Percentiles rank a stretch among this genome's conserved stretches.
Conservation (phyloP, 2,113 vertebrate genomes). For the Triplophysa siluroides region DNA sequence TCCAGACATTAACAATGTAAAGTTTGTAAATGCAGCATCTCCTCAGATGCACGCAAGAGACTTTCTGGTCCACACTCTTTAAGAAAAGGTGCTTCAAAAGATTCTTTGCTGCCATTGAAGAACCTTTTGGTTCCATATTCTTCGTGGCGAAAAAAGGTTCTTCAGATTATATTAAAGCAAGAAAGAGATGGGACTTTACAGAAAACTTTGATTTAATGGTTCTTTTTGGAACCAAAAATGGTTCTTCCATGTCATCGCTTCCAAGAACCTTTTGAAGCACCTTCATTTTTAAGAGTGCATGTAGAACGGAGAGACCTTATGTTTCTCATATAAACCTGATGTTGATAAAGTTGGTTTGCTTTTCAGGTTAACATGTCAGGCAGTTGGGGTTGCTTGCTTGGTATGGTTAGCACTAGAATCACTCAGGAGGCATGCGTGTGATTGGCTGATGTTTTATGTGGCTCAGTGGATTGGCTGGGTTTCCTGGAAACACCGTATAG, state of each 20-base stretch:
- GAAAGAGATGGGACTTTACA: too few species aligned
- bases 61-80: neutral
- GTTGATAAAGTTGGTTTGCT: neutral
- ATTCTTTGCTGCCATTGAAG: too few species aligned
- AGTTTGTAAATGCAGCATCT: neutral
- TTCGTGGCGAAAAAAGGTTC: too few species aligned
- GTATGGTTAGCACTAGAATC: neutral
- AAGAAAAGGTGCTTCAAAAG: too few species aligned
- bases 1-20: neutral
- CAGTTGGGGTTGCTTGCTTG: neutral
- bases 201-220: too few species aligned
- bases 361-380: constrained; percentile 18
- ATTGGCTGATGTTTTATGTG: constrained; percentile 21
- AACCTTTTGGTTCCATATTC: too few species aligned
- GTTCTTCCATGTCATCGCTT: too few species aligned
- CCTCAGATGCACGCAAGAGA: neutral
- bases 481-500: constrained; percentile 41
- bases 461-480: constrained; percentile 28
- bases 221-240: too few species aligned
- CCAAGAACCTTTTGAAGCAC: too few species aligned
- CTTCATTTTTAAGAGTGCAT: neutral
- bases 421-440: constrained; percentile 10
- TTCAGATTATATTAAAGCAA: too few species aligned
- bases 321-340: neutral
- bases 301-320: neutral